Percentiles rank a stretch among this genome's conserved stretches.
Conservation (phyloP, 2,888 invertebrate genomes). For the Vandiemenella viatica region DNA sequence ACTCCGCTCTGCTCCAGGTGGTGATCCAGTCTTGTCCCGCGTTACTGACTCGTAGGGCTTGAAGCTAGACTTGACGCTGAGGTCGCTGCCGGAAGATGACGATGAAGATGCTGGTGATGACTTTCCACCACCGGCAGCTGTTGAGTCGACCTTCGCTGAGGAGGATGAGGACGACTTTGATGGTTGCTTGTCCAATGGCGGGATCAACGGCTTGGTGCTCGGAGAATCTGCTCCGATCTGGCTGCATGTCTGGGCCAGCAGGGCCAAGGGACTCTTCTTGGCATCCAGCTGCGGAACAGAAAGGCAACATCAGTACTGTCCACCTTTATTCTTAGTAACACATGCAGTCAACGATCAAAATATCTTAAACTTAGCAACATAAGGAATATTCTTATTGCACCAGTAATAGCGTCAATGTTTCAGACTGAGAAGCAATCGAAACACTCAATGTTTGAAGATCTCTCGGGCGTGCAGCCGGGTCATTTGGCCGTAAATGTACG, state of each 20-base stretch:
- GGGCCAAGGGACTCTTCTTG: conserved; percentile 90
- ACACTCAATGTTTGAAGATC: too few relatives aligned
- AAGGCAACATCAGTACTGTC: too few relatives aligned
- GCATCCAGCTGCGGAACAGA: conserved; percentile 81
- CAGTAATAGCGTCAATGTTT: too few relatives aligned
- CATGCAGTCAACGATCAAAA: too few relatives aligned
- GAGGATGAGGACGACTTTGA: conserved; percentile 26
- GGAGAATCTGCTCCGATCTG: conserved; percentile 87
- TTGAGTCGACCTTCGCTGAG: conserved; percentile 8
- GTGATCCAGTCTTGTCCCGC: conserved; percentile 47
- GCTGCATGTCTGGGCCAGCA: conserved; percentile 93
- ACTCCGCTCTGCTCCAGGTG: conserved; percentile 42
- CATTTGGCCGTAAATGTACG: too few relatives aligned
- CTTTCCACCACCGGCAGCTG: conserved; percentile 40
- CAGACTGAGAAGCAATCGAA: too few relatives aligned
- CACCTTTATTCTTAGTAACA: too few relatives aligned
- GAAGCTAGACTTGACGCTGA: conserved; percentile 42
- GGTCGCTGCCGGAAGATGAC: conserved; percentile 32
- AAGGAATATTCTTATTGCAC: too few relatives aligned
- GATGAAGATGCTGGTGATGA: conserved; percentile 28
- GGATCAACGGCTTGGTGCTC: conserved; percentile 53
- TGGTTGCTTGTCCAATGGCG: conserved; percentile 51
- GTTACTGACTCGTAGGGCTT: conserved; percentile 59
- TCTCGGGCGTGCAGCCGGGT: too few relatives aligned
- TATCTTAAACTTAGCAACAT: too few relatives aligned